These are phyloP conservation scores for Rhopalosiphum padi DNA, from an alignment of 1,140 invertebrate species.

Conservation along the genomic window DNA sequence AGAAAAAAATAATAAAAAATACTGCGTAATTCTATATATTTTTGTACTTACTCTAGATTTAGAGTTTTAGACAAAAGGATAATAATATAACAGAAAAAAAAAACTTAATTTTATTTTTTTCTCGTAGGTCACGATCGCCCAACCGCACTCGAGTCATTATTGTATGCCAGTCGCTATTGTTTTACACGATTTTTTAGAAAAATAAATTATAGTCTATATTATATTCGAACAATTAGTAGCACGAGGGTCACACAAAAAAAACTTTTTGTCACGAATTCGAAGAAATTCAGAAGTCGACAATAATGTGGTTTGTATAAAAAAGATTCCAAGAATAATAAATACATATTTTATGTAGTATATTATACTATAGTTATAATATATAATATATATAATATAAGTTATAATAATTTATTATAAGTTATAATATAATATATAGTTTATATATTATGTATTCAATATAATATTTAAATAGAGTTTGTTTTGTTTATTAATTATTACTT, in stretches of 20 bases:
- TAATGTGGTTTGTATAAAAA: background rate
- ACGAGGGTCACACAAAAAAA: background rate
- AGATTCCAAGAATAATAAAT: background rate
- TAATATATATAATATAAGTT: too few relatives aligned
- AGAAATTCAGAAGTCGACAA: background rate
- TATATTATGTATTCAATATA: background rate
- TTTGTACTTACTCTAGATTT: background rate
- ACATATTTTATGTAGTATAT: background rate
- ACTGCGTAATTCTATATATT: background rate
- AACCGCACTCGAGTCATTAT: background rate
- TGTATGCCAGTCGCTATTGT: background rate
- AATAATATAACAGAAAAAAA: background rate
- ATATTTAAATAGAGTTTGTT: background rate
- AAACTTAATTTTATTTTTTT: background rate
- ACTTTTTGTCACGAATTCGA: background rate
- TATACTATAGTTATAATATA: too few relatives aligned
- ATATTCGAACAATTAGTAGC: background rate
- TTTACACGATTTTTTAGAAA: conserved; percentile 8
- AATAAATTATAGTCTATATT: conserved; percentile 19
- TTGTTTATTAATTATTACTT: background rate
- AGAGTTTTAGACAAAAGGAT: background rate
- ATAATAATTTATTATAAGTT: too few relatives aligned
- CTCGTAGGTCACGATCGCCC: background rate
- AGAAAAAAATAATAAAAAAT: background rate
- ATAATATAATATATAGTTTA: too few relatives aligned